Evolutionary conservation across 2,888 invertebrate genomes (phyloP), one percentile per base, ranked within the genome.

Genomic region (Tipula vernalis): DNA sequence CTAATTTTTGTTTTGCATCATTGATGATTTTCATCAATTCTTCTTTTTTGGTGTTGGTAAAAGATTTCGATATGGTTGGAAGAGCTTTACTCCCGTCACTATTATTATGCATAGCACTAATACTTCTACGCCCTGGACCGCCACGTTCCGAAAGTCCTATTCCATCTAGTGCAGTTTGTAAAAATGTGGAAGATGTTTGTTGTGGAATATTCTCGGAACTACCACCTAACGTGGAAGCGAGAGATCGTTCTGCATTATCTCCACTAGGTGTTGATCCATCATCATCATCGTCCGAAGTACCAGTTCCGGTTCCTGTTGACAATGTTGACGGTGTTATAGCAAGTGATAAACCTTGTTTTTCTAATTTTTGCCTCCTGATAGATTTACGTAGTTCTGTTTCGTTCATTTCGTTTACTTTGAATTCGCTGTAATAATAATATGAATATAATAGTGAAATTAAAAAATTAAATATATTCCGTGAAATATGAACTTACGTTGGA

Each of bases 371-470:
- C 42, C 95, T 93, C 1, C 96, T 92, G 89, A 95, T 93, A 0
- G 96, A 96, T 91, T 95, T 95, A 0, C 97, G 93, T 87, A 97
- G 91, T 89, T 97, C 97, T 51, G 96, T 96, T 0, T 95, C 96
- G 89, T 97, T 96, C 94, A 97, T 96, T 87, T 97, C 97, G 90
- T 96, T 97, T 71, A 97, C 96, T 89, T 96, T 96, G 90, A 96
- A 97, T 89, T 96, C 96, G 87, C 96, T 96, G 89, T 89, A 92
- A 88, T 87, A n/a, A 41, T 87, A 2, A 71, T 57, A 47, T 51
- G 84, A 39, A 86, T 87, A 4, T 36, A 71, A 83, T n/a, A 28
- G 2, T 83, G 10, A 36, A 83, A 83, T 36, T 28, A n/a, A 2
- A 85, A 85, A 8, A 41, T 15, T 6, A 39, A 39, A 6, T 39